Percentiles rank a stretch among this genome's conserved stretches.
Conservation (phyloP, 1,140 invertebrate species). For the Chironomus striatipennis region DNA sequence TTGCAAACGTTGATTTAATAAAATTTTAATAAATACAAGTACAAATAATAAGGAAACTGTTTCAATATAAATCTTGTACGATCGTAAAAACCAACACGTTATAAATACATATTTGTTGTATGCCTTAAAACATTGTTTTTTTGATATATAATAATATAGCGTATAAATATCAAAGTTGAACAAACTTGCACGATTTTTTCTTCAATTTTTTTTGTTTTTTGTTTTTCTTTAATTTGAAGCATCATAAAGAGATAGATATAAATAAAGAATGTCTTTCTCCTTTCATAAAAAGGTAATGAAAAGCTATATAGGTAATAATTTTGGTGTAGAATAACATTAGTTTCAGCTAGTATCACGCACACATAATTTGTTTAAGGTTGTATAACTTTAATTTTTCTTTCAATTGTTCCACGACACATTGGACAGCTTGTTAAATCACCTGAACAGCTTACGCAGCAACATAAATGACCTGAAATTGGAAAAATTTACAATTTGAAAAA, state of each 20-base stretch:
- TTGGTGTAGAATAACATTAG: background rate
- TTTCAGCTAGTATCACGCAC: background rate
- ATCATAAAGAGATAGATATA: background rate
- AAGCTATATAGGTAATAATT: background rate
- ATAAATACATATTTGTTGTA: too few relatives aligned
- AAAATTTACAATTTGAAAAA: constrained; percentile 21
- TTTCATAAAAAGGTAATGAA: background rate
- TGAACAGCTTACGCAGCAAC: constrained; percentile 63
- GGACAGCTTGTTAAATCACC: constrained; percentile 56
- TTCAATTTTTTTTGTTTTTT: too few relatives aligned
- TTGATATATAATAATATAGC: background rate
- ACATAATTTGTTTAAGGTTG: constrained; percentile 35
- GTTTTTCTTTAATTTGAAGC: background rate
- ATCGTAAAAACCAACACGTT: too few relatives aligned
- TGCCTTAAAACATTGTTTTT: too few relatives aligned
- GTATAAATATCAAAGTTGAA: constrained; percentile 9
- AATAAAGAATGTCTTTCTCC: constrained; percentile 2
- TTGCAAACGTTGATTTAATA: background rate
- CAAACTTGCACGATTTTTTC: background rate
- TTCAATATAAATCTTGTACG: too few relatives aligned
- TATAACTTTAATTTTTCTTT: constrained; percentile 54
- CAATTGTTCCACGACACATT: constrained; percentile 61
- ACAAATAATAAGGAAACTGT: too few relatives aligned
- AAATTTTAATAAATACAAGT: too few relatives aligned
- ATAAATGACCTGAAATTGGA: constrained; percentile 64